Percentiles rank a stretch among this genome's conserved stretches.
Evolutionary conservation across 2,113 vertebrate species (phyloP).

Genomic region (Planiliza haematocheilus): DNA sequence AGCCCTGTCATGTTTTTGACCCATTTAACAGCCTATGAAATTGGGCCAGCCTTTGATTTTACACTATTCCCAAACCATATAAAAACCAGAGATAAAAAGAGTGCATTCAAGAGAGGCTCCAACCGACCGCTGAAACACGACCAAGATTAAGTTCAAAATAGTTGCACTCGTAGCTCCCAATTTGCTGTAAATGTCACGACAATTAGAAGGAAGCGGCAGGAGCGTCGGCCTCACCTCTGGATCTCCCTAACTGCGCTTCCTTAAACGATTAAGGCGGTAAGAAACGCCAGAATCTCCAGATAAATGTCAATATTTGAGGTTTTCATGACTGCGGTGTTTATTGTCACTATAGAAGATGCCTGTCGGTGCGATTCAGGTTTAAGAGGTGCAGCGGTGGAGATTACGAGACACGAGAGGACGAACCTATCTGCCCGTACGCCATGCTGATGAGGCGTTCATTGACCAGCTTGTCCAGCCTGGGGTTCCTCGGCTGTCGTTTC

Average conservation of each 20-base stretch:
- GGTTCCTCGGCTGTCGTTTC: slow-evolving; percentile 92
- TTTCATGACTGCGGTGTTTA: slow-evolving; percentile 42
- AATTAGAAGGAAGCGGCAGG: slow-evolving; percentile 48
- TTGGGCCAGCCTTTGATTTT: slow-evolving; percentile 69
- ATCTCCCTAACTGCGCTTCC: not conserved
- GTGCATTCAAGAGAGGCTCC: slow-evolving; percentile 37
- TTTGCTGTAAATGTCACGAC: slow-evolving; percentile 71
- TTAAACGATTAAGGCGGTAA: slow-evolving; percentile 51
- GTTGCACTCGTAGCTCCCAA: slow-evolving; percentile 26
- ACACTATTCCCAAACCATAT: slow-evolving; percentile 57
- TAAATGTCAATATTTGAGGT: slow-evolving; percentile 11
- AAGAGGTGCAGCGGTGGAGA: slow-evolving; percentile 12
- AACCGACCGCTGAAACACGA: slow-evolving; percentile 38
- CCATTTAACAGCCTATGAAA: slow-evolving; percentile 71
- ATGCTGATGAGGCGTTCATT: slow-evolving; percentile 97
- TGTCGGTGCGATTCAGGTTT: slow-evolving; percentile 37
- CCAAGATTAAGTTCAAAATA: slow-evolving; percentile 55
- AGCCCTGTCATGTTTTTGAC: slow-evolving; percentile 62
- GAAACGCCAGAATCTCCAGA: not conserved
- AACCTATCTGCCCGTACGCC: slow-evolving; percentile 94
- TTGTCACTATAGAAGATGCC: slow-evolving; percentile 5
- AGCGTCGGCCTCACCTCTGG: slow-evolving; percentile 30
- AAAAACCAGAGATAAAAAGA: slow-evolving; percentile 57
- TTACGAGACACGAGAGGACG: slow-evolving; percentile 10
- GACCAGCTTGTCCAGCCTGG: slow-evolving; percentile 92